These are phyloP conservation scores for Ferrisia virgata DNA, from an alignment of 2,888 invertebrate species.

Conservation along the genomic window DNA sequence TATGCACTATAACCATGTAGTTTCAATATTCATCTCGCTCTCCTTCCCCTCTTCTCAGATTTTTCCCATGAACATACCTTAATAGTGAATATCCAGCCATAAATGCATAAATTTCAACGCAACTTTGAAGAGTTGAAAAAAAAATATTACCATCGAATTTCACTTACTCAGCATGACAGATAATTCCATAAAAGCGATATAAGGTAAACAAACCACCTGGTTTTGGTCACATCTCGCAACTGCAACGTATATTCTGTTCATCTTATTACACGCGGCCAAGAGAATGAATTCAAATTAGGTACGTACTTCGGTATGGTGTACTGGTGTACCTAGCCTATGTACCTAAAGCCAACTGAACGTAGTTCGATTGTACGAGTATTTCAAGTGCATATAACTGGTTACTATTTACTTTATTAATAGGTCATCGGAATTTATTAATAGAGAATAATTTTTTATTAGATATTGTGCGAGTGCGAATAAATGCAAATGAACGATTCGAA, in stretches of 20 bases:
- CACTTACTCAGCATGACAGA: neutral
- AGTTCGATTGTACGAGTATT: neutral
- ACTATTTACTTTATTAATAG: constrained; percentile 21
- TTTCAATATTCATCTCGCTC: neutral
- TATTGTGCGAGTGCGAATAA: neutral
- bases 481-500: neutral
- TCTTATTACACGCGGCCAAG: neutral
- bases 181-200: neutral
- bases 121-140: neutral
- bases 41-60: neutral
- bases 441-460: constrained; percentile 8
- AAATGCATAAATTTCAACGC: neutral
- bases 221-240: neutral
- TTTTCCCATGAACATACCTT: neutral
- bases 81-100: neutral
- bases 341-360: neutral
- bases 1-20: neutral
- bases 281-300: neutral
- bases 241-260: neutral
- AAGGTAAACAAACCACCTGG: neutral
- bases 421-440: constrained; percentile 20
- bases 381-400: neutral
- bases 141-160: neutral
- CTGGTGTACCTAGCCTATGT: too few relatives aligned
- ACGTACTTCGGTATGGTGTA: neutral